Percentiles rank a stretch among this genome's conserved stretches.
phyloP scores from a whole-genome alignment of 2,797 vertebrate species.

The Melanotaenia boesemani region DNA sequence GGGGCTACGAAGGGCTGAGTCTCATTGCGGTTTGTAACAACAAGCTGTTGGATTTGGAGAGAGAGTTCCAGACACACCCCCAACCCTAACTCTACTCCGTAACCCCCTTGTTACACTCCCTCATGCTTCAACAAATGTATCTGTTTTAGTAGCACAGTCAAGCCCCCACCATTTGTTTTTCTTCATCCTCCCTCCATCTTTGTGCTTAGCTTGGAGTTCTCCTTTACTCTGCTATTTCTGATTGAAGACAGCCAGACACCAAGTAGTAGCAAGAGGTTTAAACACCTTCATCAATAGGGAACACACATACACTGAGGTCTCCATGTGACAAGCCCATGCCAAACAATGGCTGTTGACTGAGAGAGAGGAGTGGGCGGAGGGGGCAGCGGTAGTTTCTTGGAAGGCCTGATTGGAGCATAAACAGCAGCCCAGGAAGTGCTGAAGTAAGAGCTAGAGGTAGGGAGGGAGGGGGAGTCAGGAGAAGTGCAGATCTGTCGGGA shows the following conservation, averaged over 20 bases:
- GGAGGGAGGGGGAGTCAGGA: slow-evolving; percentile 41
- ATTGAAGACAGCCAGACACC: slow-evolving; percentile 43
- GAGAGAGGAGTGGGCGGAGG: slow-evolving; percentile 41
- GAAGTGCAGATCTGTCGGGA: slow-evolving; percentile 64
- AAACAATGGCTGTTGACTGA: slow-evolving; percentile 72
- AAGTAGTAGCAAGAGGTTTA: slow-evolving; percentile 41
- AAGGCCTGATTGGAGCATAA: slow-evolving; percentile 79
- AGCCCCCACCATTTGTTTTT: slow-evolving; percentile 53
- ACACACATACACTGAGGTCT: slow-evolving; percentile 42
- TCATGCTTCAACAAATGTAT: slow-evolving; percentile 49
- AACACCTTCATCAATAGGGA: slow-evolving; percentile 47
- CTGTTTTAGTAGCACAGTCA: slow-evolving; percentile 41
- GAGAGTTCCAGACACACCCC: slow-evolving; percentile 74
- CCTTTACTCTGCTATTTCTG: slow-evolving; percentile 14
- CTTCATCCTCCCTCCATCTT: slow-evolving; percentile 27
- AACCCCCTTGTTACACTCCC: slow-evolving; percentile 16
- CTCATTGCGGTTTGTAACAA: slow-evolving; percentile 74
- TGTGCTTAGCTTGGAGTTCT: slow-evolving; percentile 1
- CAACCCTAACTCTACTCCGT: slow-evolving; percentile 33
- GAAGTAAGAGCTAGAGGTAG: slow-evolving; percentile 61
- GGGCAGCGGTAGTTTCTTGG: slow-evolving; percentile 66
- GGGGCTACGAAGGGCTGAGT: slow-evolving; percentile 51
- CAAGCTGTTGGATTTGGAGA: slow-evolving; percentile 75
- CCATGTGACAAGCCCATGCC: slow-evolving; percentile 66
- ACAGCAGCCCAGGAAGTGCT: slow-evolving; percentile 81